These are phyloP conservation scores for Latheticus oryzae DNA, from an alignment of 2,888 invertebrate species.

Conservation along the genomic window DNA sequence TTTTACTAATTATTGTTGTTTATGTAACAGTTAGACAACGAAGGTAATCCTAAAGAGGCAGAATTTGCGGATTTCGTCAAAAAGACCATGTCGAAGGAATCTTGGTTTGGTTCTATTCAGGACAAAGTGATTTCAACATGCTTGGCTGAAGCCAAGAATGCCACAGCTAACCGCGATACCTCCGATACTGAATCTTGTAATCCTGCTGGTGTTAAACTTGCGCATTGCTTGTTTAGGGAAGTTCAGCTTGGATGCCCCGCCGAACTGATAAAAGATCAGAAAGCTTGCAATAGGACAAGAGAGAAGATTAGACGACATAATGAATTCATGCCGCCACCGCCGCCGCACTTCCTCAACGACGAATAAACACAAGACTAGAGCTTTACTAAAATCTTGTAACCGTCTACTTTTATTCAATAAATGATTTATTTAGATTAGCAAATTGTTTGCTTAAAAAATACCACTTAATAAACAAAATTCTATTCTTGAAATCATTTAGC, in stretches of 20 bases:
- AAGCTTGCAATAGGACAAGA: slow-evolving; percentile 58
- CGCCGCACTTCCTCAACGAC: slow-evolving; percentile 40
- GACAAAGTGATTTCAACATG: slow-evolving; percentile 61
- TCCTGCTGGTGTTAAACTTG: slow-evolving; percentile 57
- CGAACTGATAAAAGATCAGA: slow-evolving; percentile 61
- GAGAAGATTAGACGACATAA: slow-evolving; percentile 57
- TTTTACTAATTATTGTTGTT: slow-evolving; percentile 4
- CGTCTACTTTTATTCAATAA: no score
- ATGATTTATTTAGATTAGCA: no score
- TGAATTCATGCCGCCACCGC: slow-evolving; percentile 39
- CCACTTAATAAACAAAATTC: no score
- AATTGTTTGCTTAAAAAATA: no score
- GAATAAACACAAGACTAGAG: no score
- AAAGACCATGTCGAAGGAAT: slow-evolving; percentile 54
- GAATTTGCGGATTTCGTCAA: slow-evolving; percentile 55
- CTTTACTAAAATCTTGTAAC: no score
- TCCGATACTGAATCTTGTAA: slow-evolving; percentile 56
- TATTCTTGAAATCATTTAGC: no score
- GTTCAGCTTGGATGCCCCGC: slow-evolving; percentile 63
- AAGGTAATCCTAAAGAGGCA: slow-evolving; percentile 58
- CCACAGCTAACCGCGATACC: slow-evolving; percentile 48
- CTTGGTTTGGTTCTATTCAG: slow-evolving; percentile 57
- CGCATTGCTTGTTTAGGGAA: slow-evolving; percentile 62
- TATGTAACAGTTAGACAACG: slow-evolving; percentile 55
- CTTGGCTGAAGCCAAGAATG: slow-evolving; percentile 57